Evolutionary conservation across 2,888 invertebrate species (phyloP).

Genomic region (Fabriciana adippe): DNA sequence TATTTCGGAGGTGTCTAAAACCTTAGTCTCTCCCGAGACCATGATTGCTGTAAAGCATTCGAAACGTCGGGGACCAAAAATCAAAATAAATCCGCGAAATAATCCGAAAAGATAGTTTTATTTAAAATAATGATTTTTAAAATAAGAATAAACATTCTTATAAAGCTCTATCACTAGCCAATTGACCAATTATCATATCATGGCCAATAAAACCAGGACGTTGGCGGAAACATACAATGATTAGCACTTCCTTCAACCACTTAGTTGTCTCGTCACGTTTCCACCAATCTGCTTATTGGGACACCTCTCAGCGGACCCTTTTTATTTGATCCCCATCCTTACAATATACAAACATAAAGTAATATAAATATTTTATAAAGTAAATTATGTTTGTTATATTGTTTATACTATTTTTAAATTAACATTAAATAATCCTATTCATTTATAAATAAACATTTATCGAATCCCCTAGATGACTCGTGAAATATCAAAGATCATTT

Average conservation of each 20-base stretch:
- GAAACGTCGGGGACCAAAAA: no score
- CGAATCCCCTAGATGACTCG: no score
- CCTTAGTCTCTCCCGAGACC: no score
- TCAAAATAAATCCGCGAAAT: no score
- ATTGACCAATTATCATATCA: neutral
- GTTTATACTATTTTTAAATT: neutral
- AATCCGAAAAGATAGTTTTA: no score
- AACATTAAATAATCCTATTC: neutral
- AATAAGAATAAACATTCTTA: neutral
- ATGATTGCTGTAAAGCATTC: no score
- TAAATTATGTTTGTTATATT: conserved; percentile 13
- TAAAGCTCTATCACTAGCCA: neutral
- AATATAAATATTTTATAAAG: conserved; percentile 56
- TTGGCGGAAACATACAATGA: conserved; percentile 54
- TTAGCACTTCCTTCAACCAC: conserved; percentile 51
- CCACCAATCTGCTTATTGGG: conserved; percentile 74
- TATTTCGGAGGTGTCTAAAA: no score
- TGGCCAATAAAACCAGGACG: conserved; percentile 44
- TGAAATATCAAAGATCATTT: no score
- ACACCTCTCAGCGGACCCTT: conserved; percentile 71
- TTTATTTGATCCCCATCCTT: conserved; percentile 65
- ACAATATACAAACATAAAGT: conserved; percentile 67
- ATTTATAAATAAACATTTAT: neutral
- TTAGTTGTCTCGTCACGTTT: conserved; percentile 69
- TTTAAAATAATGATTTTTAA: no score